Conservation (phyloP, 2,797 vertebrate species). For the Furcifer pardalis region DNA sequence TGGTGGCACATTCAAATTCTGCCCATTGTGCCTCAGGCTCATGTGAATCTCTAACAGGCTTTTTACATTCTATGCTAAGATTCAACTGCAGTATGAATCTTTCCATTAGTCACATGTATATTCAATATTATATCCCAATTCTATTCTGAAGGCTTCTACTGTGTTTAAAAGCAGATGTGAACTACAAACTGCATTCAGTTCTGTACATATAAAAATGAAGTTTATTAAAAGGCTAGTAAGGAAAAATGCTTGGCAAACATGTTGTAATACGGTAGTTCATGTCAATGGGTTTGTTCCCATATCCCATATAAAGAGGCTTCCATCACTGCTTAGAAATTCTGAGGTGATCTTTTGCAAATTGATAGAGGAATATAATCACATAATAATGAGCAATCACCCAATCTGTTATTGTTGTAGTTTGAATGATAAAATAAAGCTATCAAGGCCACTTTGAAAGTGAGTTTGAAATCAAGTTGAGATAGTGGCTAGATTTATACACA, state of each 20-base stretch:
- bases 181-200: not conserved
- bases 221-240: not conserved
- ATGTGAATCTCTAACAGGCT: too few species aligned
- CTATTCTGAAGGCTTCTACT: not conserved
- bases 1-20: too few species aligned
- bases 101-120: too few species aligned
- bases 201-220: too few species aligned
- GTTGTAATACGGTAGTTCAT: not conserved
- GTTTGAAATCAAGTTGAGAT: not conserved
- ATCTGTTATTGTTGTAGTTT: not conserved
- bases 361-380: not conserved
- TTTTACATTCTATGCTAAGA: too few species aligned
- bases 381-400: not conserved
- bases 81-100: too few species aligned
- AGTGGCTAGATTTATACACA: too few species aligned
- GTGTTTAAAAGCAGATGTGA: not conserved
- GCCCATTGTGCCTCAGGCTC: too few species aligned
- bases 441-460: not conserved
- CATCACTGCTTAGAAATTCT: not conserved
- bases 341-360: not conserved
- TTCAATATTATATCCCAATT: not conserved
- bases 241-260: not conserved
- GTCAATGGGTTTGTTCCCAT: not conserved
- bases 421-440: not conserved
- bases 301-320: not conserved